A percentile compares a stretch with the other conserved stretches of the same genome.
Conservation (phyloP, 2,888 invertebrate genomes). For the Cephus sareptanus region DNA sequence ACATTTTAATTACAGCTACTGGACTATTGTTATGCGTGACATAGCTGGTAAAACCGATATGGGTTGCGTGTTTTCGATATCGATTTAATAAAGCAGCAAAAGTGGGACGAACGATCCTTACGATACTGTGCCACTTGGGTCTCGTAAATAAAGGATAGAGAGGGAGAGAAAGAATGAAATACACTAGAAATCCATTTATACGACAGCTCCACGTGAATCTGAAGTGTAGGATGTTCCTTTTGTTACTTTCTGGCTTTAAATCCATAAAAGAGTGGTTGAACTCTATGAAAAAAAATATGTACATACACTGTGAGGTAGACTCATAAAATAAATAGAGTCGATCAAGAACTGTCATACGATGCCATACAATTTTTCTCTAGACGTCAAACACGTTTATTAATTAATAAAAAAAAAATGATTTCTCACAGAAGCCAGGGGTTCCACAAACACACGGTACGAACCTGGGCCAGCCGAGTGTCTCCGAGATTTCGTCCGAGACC, state of each 20-base stretch:
- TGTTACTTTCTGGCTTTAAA: not conserved
- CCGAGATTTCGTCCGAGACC: constrained; percentile 5
- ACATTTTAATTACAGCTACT: not conserved
- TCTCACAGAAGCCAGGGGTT: not conserved
- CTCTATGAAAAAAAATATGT: not conserved
- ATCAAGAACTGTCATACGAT: not conserved
- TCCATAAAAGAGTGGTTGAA: not conserved
- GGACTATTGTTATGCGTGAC: not conserved
- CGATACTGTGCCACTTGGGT: not conserved
- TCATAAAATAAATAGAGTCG: not conserved
- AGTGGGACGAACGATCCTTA: not conserved
- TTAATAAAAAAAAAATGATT: not conserved
- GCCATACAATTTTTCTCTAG: not conserved
- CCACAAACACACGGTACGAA: not conserved
- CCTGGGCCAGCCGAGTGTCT: constrained; percentile 3
- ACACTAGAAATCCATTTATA: not conserved
- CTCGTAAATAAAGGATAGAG: not conserved
- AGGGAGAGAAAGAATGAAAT: not conserved
- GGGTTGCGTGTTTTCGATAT: not conserved
- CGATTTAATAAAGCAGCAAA: not conserved
- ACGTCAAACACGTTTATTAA: not conserved
- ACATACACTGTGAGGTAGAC: not conserved
- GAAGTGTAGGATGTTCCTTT: not conserved
- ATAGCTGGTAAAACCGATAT: not conserved
- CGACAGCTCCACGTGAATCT: not conserved